These are phyloP conservation scores for Heteractis magnifica DNA, from an alignment of 92 coral and sea anemone species.

Conservation along the genomic window DNA sequence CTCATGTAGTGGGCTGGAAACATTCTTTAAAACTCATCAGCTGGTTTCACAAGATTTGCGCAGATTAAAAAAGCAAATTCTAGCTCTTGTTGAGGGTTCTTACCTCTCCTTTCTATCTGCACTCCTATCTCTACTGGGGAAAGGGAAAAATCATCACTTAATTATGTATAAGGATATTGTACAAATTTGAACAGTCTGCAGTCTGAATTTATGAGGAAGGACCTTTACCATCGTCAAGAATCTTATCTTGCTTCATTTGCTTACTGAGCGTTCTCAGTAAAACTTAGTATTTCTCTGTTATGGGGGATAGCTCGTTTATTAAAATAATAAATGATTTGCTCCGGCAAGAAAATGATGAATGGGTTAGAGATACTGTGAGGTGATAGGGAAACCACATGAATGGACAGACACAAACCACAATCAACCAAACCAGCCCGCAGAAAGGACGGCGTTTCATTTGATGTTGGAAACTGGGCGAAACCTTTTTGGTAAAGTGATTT, in stretches of 20 bases:
- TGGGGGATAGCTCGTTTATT: neutral
- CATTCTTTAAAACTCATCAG: neutral
- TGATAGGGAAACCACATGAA: slow-evolving; percentile 9
- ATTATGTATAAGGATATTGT: neutral
- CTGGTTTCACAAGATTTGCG: neutral
- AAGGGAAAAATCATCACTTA: neutral
- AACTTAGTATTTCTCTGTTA: neutral
- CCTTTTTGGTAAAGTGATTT: neutral
- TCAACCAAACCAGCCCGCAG: neutral
- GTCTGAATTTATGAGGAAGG: neutral
- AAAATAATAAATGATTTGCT: neutral
- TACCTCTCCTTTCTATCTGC: neutral
- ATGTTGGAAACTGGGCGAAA: neutral
- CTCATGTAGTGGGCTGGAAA: neutral
- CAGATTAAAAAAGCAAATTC: neutral
- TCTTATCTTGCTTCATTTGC: too few species aligned
- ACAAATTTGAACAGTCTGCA: neutral
- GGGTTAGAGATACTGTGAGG: neutral
- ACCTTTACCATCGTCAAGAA: neutral
- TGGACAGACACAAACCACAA: slow-evolving; percentile 9
- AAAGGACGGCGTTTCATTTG: neutral
- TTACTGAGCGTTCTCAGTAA: too few species aligned
- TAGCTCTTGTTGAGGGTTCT: neutral
- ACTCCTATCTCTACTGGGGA: neutral
- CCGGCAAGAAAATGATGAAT: neutral